Evolutionary conservation across 2,888 invertebrate genomes (phyloP).

Genomic region (Heterodera filipjevi): DNA sequence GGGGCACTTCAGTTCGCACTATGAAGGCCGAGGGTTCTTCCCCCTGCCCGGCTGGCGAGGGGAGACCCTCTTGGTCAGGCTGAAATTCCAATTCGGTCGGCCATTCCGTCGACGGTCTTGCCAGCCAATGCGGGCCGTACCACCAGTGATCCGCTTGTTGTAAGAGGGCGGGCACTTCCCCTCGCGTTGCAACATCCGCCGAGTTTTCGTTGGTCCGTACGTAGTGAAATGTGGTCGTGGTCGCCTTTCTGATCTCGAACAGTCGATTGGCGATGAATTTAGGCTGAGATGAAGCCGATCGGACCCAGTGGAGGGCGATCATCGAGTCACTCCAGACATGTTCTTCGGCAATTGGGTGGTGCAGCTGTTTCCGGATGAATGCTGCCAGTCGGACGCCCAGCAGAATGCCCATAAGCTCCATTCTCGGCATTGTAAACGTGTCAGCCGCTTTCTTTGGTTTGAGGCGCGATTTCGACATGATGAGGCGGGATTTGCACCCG

Average conservation of each 20-base stretch:
- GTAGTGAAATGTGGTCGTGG: not conserved
- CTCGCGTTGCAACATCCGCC: conserved; percentile 31
- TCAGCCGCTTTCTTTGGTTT: conserved; percentile 13
- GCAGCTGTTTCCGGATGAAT: conserved; percentile 4
- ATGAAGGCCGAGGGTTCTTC: not conserved
- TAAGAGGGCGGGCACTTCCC: conserved; percentile 5
- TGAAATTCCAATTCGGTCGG: not conserved
- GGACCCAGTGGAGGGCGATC: conserved; percentile 19
- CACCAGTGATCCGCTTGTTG: not conserved
- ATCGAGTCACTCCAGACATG: conserved; percentile 24
- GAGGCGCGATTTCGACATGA: conserved; percentile 21
- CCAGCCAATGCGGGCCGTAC: conserved; percentile 23
- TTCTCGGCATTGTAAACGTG: conserved; percentile 26
- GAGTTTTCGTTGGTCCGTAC: conserved; percentile 24
- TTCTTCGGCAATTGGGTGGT: not conserved
- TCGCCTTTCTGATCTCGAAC: not conserved
- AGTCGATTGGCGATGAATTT: conserved; percentile 25
- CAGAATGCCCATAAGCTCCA: conserved; percentile 23
- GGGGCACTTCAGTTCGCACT: not conserved
- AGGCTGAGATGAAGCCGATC: not conserved
- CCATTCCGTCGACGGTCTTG: not conserved
- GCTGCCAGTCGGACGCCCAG: not conserved
- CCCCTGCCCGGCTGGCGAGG: not conserved
- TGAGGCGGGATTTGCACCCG: conserved; percentile 2
- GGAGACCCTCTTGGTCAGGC: not conserved